Base-by-base conservation (phyloP, 2,888 invertebrate species). In the Drosophila multiciliata region DNA sequence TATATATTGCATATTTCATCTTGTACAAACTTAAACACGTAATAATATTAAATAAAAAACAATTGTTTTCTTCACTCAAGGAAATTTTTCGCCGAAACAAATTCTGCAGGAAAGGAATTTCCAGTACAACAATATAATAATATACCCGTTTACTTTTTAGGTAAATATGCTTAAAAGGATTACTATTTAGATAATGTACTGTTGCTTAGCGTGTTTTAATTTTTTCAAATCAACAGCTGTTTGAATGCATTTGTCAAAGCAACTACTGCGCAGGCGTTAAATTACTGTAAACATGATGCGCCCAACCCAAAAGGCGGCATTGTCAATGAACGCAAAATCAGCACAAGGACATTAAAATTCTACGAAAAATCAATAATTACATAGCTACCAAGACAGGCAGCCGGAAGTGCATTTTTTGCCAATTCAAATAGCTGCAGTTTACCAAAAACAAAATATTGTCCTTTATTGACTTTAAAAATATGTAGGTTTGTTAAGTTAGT, bases 341-440 rank as follows among this genome's bases (percentile, higher is more conserved):
- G 90, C 81, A 91, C 91, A 92, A 92, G 91, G 91, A 91, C 91
- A 88, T 64, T 71, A 59, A 75, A 76, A 64, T 66, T 67, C 62
- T 40, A 70, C 74, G 86, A 89, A 91, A 91, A 92, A 92, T 92
- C 92, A 89, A 92, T 92, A 92, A 76, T 75, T 75, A 79, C 75
- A 81, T 78, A 79, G 82, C 62, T 70, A 61, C 36, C 49, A 49
- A 54, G 48, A 74, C 73, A 57, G 45, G 73, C 66, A 73, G 80
- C 88, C 82, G 88, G 82, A 85, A 86, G 78, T 88, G 85, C 88
- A 88, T 73, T 78, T 77, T 61, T 69, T 71, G 66, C 32, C 62
- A 66, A 68, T 76, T 73, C 36, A 75, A 64, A 55, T 58, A 70
- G 60, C 38, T 70, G 63, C 72, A 57, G 58, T 20, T n/a, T 5